phyloP scores from a whole-genome alignment of 2,113 vertebrate species.

The Proterorhinus semilunaris region DNA sequence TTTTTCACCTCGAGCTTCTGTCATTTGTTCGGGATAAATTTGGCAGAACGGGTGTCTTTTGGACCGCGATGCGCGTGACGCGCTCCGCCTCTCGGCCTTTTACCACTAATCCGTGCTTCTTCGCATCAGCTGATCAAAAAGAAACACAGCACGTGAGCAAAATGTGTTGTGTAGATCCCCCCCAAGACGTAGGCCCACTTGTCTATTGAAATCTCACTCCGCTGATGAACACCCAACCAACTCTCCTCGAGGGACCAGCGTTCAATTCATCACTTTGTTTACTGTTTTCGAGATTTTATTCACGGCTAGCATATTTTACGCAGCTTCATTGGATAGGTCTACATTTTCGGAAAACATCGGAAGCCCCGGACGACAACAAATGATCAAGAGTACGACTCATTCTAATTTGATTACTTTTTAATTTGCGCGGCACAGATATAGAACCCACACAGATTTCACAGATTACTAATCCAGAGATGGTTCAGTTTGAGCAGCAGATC shows the following conservation, averaged over 20 bases:
- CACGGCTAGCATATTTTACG: background rate
- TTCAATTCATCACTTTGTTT: background rate
- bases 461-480: too few species aligned
- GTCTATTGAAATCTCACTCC: constrained; percentile 16
- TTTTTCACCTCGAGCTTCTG: constrained; percentile 71
- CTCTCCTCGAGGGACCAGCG: too few species aligned
- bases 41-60: constrained; percentile 92
- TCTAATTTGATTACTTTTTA: background rate
- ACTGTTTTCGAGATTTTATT: background rate
- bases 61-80: constrained; percentile 87
- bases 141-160: constrained; percentile 78
- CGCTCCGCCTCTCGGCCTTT: constrained; percentile 88
- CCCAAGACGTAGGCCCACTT: constrained; percentile 21
- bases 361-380: background rate
- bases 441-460: background rate
- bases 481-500: background rate
- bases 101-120: constrained; percentile 91
- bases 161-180: constrained; percentile 68
- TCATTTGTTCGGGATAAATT: constrained; percentile 96
- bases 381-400: too few species aligned
- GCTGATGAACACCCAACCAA: too few species aligned
- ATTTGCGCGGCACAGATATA: background rate
- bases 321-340: background rate
- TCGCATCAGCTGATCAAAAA: constrained; percentile 90
- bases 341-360: background rate